Evolutionary conservation across 1,140 invertebrate species (phyloP).

Genomic region (Hormaphis cornu): DNA sequence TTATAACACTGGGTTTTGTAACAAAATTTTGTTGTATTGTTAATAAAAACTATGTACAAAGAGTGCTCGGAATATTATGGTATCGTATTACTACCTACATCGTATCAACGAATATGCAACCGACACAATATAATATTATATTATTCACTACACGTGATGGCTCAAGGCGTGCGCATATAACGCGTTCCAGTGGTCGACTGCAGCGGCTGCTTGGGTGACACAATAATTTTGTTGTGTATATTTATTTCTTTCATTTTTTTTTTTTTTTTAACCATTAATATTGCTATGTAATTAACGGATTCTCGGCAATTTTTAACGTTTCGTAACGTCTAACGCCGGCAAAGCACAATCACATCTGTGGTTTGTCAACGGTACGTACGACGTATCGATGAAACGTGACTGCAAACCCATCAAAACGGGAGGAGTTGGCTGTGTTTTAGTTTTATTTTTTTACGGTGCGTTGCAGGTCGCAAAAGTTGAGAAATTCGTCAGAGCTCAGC

Average conservation of each 20-base stretch:
- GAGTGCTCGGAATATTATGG: too few species aligned
- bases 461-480: not conserved
- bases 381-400: not conserved
- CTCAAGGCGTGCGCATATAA: not conserved
- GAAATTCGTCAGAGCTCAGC: not conserved
- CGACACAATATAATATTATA: not conserved
- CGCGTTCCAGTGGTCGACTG: constrained; percentile 19
- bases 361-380: not conserved
- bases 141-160: not conserved
- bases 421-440: not conserved
- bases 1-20: too few species aligned
- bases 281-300: constrained; percentile 24
- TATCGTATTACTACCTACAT: too few species aligned
- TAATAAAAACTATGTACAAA: too few species aligned
- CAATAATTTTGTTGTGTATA: constrained; percentile 27
- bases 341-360: not conserved
- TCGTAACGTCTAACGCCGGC: not conserved
- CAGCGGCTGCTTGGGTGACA: constrained; percentile 10
- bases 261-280: not conserved
- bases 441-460: not conserved
- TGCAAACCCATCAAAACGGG: not conserved
- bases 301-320: not conserved
- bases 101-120: not conserved
- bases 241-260: not conserved
- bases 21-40: too few species aligned